Base-by-base conservation (phyloP, 2,113 vertebrate species). In the Indicator maculatus region DNA sequence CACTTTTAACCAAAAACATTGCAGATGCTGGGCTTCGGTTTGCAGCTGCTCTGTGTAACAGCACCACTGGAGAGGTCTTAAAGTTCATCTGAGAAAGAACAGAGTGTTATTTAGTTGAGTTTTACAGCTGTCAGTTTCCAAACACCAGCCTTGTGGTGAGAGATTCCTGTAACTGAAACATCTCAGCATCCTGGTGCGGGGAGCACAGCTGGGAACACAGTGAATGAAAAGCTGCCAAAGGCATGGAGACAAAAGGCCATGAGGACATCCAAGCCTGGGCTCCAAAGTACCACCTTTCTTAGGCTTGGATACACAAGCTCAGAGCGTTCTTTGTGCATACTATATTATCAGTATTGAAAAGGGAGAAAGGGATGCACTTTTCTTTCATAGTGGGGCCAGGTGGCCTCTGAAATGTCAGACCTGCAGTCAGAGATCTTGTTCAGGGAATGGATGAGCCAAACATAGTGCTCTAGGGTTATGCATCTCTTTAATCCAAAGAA, bases 141-240 rank as follows among this genome's bases (percentile, higher is more conserved):
- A 45, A 33, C 56, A 71, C 9, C 39, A 53, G 65, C 41, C 30
- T 23, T 38, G 23, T 47, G 61, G 14, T 6, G 1, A 27, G 38
- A 88, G 77, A 61, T 8, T 36, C 19, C 9, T 2, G 2, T 8
- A 58, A 76, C 24, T 6, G 38, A 67, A 31, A 77, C 65, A 90
- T 16, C 6, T 2, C 59, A 81, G 60, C 8, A 36, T 50, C n/a
- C 87, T 0, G 0, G 9, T 20, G 41, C 26, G 8, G 45, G 36
- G 19, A 89, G 21, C 16, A 44, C 12, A 15, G 70, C 58, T 79
- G 33, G 67, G 61, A 85, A 66, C 9, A 2, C 28, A 21, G 36
- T 1, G 20, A 7, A 3, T 11, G 41, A 70, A 66, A 86, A 79
- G 44, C 45, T 74, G 65, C 61, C 58, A 55, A 55, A 88, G 38